phyloP scores from a whole-genome alignment of 2,888 invertebrate genomes.

The Corythucha ciliata region DNA sequence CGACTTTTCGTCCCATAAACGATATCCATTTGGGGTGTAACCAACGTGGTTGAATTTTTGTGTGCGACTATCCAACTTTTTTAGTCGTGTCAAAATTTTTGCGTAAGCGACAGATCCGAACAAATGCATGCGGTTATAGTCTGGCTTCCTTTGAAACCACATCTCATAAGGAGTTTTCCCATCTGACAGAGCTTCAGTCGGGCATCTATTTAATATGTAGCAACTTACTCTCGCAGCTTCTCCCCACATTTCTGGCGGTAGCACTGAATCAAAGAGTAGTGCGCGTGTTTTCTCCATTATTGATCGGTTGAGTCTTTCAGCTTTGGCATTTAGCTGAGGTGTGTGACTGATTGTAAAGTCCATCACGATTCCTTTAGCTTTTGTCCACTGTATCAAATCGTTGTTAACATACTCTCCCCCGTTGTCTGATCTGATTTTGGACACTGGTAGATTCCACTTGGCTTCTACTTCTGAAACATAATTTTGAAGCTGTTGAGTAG shows the following conservation, averaged over 20 bases:
- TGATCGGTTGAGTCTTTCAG: constrained; percentile 16
- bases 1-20: constrained; percentile 11
- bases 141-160: constrained; percentile 14
- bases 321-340: constrained; percentile 18
- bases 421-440: constrained; percentile 35
- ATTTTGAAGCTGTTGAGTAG: constrained; percentile 31
- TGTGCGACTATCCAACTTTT: constrained; percentile 12
- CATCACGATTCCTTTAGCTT: constrained; percentile 33
- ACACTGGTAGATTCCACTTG: constrained; percentile 32
- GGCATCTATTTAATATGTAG: constrained; percentile 13
- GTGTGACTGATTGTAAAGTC: constrained; percentile 24
- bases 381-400: constrained; percentile 32
- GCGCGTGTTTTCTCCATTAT: constrained; percentile 17
- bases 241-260: constrained; percentile 19
- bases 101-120: constrained; percentile 18
- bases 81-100: constrained; percentile 12
- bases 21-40: constrained; percentile 9
- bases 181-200: constrained; percentile 8
- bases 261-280: constrained; percentile 14
- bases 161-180: constrained; percentile 16
- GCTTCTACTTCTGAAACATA: constrained; percentile 33
- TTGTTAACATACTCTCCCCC: constrained; percentile 36
- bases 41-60: constrained; percentile 8
- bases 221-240: constrained; percentile 12
- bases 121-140: constrained; percentile 11